Evolutionary conservation across 2,113 vertebrate genomes (phyloP), one percentile per base, ranked within the genome.

Genomic region (Corythaixoides concolor): DNA sequence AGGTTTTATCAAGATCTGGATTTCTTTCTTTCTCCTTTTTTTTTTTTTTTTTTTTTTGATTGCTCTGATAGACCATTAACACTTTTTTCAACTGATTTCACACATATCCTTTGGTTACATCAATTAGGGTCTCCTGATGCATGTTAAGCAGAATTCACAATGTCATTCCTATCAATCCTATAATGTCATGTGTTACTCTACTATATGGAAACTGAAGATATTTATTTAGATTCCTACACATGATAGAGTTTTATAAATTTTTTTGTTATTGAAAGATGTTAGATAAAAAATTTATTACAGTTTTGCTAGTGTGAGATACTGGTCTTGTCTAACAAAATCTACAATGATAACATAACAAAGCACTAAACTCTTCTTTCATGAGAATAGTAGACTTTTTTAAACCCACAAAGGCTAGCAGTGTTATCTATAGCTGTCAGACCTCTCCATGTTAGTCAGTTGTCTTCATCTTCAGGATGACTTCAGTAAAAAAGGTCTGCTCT

Each of bases 61-160:
- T 91, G 72, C 55, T 94, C 82, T 94, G 91, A 86, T 94, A 91
- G 89, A 93, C 79, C 88, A 86, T 91, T 97, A 94, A 88, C 91
- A 96, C 85, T 95, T 94, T 94, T 96, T 95, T 81, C 82, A 88
- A 95, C 72, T 94, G 22, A 93, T 96, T 96, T 97, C 81, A 96
- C 85, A 95, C 82, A 69, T 95, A 96, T 91, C 76, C 28, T 95
- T 91, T 95, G 41, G 11, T 92, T 92, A 77, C 72, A 95, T 95
- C 91, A 95, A 60, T 94, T 88, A 90, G 66, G 43, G 84, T 96
- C 59, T 89, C 58, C 82, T 87, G 75, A 33, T 77, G 80, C 85
- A 79, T 69, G 75, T 69, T 92, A 89, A 95, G 55, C 77, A 94
- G 88, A 93, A 96, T 74, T 95, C 73, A 79, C 62, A 92, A 59